Conservation (phyloP, 2,888 invertebrate genomes). For the Gnatocerus cornutus region DNA sequence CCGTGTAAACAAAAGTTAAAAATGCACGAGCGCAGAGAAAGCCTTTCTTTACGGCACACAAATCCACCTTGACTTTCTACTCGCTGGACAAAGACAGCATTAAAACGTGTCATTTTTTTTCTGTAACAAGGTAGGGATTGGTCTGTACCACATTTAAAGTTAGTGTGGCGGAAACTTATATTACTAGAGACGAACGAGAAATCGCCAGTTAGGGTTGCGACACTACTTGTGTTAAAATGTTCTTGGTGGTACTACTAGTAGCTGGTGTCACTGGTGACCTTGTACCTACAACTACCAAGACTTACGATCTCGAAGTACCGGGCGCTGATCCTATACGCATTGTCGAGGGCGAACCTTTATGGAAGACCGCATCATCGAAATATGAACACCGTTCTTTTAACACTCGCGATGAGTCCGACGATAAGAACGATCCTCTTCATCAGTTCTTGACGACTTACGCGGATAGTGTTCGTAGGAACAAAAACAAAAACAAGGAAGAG, state of each 20-base stretch:
- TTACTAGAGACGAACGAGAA: constrained; percentile 56
- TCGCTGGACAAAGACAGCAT: constrained; percentile 53
- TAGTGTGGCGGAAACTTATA: constrained; percentile 64
- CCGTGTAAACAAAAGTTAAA: constrained; percentile 44
- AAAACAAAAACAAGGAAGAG: constrained; percentile 47
- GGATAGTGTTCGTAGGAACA: constrained; percentile 61
- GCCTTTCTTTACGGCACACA: constrained; percentile 49
- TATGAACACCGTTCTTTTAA: constrained; percentile 64
- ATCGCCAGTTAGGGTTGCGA: constrained; percentile 61
- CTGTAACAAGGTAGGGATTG: constrained; percentile 56
- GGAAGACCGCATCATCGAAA: constrained; percentile 12
- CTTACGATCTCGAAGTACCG: constrained; percentile 75
- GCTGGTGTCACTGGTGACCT: constrained; percentile 40
- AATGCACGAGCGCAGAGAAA: constrained; percentile 50
- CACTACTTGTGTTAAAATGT: constrained; percentile 56
- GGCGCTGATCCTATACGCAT: constrained; percentile 75
- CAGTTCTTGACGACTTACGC: constrained; percentile 77
- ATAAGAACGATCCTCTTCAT: constrained; percentile 71
- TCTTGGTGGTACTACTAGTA: constrained; percentile 49
- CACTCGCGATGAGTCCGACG: constrained; percentile 60
- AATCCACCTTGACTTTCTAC: constrained; percentile 52
- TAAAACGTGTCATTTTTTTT: constrained; percentile 56
- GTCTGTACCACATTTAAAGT: constrained; percentile 65
- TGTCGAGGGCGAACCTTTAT: constrained; percentile 71
- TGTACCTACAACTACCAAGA: constrained; percentile 67